phyloP scores from a whole-genome alignment of 2,797 vertebrate species.

The Gallinago solitaria region DNA sequence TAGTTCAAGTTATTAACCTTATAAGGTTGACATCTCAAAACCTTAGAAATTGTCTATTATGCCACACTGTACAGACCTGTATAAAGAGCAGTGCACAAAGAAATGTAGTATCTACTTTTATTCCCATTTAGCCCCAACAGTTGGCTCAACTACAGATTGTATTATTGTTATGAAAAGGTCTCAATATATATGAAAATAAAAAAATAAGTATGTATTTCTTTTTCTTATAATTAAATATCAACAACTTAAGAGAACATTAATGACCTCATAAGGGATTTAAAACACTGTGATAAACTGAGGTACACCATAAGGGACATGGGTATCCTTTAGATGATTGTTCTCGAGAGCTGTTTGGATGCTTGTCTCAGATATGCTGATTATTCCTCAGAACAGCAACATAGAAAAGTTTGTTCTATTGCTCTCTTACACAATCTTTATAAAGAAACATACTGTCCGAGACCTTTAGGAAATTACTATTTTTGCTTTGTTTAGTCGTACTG shows the following conservation, averaged over 20 bases:
- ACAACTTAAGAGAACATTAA: neutral
- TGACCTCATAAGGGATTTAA: neutral
- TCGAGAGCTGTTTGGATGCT: neutral
- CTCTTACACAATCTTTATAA: slow-evolving; percentile 20
- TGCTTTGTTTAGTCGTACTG: neutral
- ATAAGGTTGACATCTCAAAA: neutral
- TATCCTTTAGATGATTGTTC: neutral
- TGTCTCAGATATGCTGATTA: neutral
- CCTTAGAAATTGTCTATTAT: neutral
- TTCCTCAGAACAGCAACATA: neutral
- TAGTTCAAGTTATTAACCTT: neutral
- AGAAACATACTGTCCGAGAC: neutral
- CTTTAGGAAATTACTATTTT: slow-evolving; percentile 19
- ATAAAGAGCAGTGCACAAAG: neutral
- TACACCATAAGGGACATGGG: neutral
- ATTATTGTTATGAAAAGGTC: neutral
- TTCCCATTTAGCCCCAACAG: neutral
- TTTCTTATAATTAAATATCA: neutral
- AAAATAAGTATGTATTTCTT: neutral
- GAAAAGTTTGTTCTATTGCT: neutral
- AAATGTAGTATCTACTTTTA: neutral
- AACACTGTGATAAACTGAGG: neutral
- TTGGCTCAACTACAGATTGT: neutral
- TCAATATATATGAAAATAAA: neutral
- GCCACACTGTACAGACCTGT: neutral